These are phyloP conservation scores for Leptoteleia sp. DNA, from an alignment of 1,140 invertebrate species.

Conservation along the genomic window DNA sequence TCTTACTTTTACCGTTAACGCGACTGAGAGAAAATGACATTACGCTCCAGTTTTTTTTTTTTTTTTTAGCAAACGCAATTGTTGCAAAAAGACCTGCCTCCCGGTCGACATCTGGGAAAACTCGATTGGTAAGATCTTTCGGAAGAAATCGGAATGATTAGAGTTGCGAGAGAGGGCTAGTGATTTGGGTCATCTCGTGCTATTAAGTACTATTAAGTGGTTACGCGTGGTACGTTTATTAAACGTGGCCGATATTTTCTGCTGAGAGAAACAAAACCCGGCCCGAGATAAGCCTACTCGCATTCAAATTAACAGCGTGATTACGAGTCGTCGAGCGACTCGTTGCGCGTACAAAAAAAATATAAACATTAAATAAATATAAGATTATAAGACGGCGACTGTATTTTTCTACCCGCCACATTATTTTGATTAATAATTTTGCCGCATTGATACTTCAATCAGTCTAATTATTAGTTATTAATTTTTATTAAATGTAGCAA, in stretches of 20 bases:
- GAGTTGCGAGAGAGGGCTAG: slow-evolving; percentile 9
- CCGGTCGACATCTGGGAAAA: slow-evolving; percentile 22
- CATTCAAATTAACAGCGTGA: slow-evolving; percentile 1
- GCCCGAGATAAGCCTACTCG: slow-evolving; percentile 11
- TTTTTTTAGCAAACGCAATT: slow-evolving; percentile 11
- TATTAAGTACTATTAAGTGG: too few relatives aligned
- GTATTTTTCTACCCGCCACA: slow-evolving; percentile 12
- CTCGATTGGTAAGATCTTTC: slow-evolving; percentile 41
- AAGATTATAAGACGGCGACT: slow-evolving; percentile 2
- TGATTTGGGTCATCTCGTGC: slow-evolving; percentile 35
- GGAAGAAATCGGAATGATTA: slow-evolving; percentile 51
- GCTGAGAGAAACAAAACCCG: slow-evolving; percentile 1
- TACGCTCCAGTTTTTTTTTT: slow-evolving; percentile 31
- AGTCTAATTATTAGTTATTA: slow-evolving; percentile 11
- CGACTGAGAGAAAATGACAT: slow-evolving; percentile 53
- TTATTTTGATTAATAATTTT: slow-evolving; percentile 1
- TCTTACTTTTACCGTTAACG: slow-evolving; percentile 60
- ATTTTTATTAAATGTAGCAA: background rate
- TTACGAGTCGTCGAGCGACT: slow-evolving; percentile 18
- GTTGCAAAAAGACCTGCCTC: slow-evolving; percentile 26
- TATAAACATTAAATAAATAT: slow-evolving; percentile 1
- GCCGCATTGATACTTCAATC: slow-evolving; percentile 15
- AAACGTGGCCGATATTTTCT: slow-evolving; percentile 25
- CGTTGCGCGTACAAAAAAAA: slow-evolving; percentile 2
- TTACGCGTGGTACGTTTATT: slow-evolving; percentile 32